Evolutionary conservation across 2,888 invertebrate species (phyloP), one percentile per base, ranked within the genome.

Genomic region (Serrognathus titanus): DNA sequence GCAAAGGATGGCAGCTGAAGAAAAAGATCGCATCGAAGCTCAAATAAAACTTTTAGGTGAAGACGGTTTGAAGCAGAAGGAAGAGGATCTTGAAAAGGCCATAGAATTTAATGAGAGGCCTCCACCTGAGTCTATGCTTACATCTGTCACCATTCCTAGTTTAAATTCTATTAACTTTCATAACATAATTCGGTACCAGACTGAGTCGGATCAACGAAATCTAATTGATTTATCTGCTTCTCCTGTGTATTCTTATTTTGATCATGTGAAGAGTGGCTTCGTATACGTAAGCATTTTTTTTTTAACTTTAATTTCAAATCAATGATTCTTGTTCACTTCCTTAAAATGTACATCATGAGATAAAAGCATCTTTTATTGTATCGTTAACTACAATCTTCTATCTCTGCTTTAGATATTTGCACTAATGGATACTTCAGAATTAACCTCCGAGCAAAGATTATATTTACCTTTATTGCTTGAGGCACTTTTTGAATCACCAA

Each of bases 221-320:
- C 24, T 80, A 83, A 0, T 76, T 83, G 81, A 86, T 71, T 77
- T 89, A 9, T 74, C 77, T 1, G 79, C 85, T 48, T 75, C 92
- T 45, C 92, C 93, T 0, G 78, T 92, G 13, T 88, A 85, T 69
- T 85, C 92, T 1, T 86, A 90, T 63, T 80, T 92, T 49, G 90
- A 93, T 77, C 86, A 90, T 72, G 79, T 93, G 48, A 86, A 89
- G 63, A 89, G 91, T 1, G 90, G 90, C 76, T 94, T 94, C 75
- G 86, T 92, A 62, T 89, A 91, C 77, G 92, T 93, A 76, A 83
- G 87, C 83, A 66, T 39, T 41, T 36, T 6, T 49, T 35, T 11
- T 47, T 48, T 3, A 53, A 16, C 13, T 11, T 8, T 39, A 12
- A 38, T 38, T 3, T 6, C 4, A 20, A 3, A 4, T 2, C 20